Evolutionary conservation across 1,140 invertebrate genomes (phyloP).

Genomic region (Ridgeia piscesae): DNA sequence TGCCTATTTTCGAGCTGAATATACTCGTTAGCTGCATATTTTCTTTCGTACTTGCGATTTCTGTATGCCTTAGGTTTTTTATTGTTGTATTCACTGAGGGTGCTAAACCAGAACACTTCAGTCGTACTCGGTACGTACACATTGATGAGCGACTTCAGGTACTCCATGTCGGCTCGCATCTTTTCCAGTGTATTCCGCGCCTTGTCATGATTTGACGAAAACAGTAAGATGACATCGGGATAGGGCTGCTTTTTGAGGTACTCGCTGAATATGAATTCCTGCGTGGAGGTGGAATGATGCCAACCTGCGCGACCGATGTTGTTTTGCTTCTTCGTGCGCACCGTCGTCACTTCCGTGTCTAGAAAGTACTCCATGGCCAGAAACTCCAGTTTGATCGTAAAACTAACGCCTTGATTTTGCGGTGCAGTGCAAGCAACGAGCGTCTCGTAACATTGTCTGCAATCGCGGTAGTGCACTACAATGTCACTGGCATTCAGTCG

Average conservation of each 20-base stretch:
- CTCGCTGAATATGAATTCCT: slow-evolving; percentile 1
- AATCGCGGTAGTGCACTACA: neutral
- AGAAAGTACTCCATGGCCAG: neutral
- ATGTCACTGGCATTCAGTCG: neutral
- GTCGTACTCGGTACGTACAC: neutral
- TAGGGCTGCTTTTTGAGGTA: neutral
- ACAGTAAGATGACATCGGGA: neutral
- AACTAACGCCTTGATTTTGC: neutral
- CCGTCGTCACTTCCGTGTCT: neutral
- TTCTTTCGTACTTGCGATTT: neutral
- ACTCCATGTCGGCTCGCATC: neutral
- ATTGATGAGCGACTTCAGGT: neutral
- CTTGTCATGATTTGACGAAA: neutral
- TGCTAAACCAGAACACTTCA: neutral
- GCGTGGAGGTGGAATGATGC: neutral
- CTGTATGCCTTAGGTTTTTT: neutral
- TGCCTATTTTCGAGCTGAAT: neutral
- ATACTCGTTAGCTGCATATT: neutral
- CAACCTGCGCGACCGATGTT: neutral
- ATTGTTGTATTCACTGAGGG: neutral
- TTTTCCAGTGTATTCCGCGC: neutral
- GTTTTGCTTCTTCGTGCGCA: neutral
- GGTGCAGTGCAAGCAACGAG: neutral
- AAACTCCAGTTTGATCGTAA: neutral
- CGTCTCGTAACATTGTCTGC: neutral